Conservation (phyloP, 2,113 vertebrate species). For the Lathamus discolor region DNA sequence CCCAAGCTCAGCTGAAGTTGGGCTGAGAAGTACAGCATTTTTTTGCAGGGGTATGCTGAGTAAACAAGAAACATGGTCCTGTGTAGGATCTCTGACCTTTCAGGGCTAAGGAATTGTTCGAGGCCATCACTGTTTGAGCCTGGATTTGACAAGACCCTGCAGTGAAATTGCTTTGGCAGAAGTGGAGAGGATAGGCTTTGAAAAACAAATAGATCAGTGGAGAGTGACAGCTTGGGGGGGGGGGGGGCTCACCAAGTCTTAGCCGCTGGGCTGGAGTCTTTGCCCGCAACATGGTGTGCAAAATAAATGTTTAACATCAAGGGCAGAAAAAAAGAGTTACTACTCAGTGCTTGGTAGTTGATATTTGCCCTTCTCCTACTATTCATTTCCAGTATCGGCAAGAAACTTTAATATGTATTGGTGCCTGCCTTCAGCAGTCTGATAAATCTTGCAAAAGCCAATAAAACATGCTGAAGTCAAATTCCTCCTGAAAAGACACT, state of each 20-base stretch:
- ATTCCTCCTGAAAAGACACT: conserved; percentile 65
- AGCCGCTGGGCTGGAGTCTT: conserved; percentile 31
- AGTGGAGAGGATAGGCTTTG: conserved; percentile 63
- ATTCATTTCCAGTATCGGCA: conserved; percentile 46
- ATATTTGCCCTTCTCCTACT: background rate
- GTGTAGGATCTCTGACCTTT: conserved; percentile 56
- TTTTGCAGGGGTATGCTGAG: background rate
- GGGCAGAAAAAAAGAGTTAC: conserved; percentile 15
- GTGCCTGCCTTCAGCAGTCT: conserved; percentile 60
- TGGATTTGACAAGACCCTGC: conserved; percentile 58
- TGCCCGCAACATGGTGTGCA: conserved; percentile 38
- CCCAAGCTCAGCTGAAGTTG: background rate
- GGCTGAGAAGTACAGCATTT: background rate
- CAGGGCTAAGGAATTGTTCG: conserved; percentile 57
- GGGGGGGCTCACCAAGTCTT: background rate
- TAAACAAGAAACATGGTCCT: background rate
- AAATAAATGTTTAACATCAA: conserved; percentile 63
- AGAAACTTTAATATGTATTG: conserved; percentile 66
- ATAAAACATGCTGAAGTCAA: conserved; percentile 63
- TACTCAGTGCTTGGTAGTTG: conserved; percentile 29
- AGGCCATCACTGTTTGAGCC: conserved; percentile 53
- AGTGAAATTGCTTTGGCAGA: conserved; percentile 70
- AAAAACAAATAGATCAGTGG: conserved; percentile 60
- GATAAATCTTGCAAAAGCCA: conserved; percentile 63
- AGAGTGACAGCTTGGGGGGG: conserved; percentile 55